Evolutionary conservation across 2,797 vertebrate species (phyloP).

Genomic region (Schizothorax lantsangensis): DNA sequence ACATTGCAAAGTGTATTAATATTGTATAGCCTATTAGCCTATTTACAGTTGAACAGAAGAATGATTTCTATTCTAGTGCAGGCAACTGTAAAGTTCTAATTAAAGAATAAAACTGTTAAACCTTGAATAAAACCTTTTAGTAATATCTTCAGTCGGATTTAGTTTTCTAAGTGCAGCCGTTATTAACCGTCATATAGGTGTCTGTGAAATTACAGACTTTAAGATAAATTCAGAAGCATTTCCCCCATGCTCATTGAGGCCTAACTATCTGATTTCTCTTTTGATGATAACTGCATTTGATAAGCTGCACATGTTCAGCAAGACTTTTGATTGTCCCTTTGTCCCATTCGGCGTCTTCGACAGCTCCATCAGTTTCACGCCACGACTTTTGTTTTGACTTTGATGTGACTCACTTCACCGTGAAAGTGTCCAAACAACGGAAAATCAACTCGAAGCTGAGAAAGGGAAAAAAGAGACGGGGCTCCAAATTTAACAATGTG

Average conservation of each 20-base stretch:
- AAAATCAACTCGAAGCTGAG: constrained; percentile 35
- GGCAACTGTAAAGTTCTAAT: background rate
- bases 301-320: constrained; percentile 56
- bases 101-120: constrained; percentile 8
- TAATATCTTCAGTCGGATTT: background rate
- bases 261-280: background rate
- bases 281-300: constrained; percentile 54
- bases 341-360: constrained; percentile 27
- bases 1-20: background rate
- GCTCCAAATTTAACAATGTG: constrained; percentile 50
- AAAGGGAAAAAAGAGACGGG: constrained; percentile 17
- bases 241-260: background rate
- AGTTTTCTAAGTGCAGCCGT: background rate
- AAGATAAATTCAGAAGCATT: background rate
- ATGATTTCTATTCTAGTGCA: background rate
- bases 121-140: background rate
- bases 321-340: constrained; percentile 34
- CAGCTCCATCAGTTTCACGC: constrained; percentile 55
- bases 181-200: background rate
- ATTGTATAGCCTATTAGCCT: background rate
- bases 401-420: constrained; percentile 54
- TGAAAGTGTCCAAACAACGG: constrained; percentile 55
- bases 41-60: background rate
- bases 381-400: constrained; percentile 55
- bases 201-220: background rate